Base-by-base conservation (phyloP, 2,888 invertebrate genomes). In the Opisthograptis luteolata region DNA sequence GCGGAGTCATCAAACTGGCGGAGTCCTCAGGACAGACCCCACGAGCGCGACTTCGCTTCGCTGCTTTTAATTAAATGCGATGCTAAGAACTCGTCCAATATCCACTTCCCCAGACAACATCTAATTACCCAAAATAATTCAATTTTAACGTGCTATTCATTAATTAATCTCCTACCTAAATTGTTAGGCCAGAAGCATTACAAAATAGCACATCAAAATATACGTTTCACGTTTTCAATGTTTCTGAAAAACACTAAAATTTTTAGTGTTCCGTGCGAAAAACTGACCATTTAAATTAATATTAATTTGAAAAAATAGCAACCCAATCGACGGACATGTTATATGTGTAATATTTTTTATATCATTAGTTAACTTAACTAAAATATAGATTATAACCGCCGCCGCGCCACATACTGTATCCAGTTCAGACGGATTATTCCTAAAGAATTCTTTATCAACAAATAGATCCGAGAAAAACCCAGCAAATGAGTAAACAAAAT, bases 1-100 rank as follows among this genome's bases (percentile, higher is more conserved):
- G 78, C 73, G 58, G 68, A 80, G 76, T 81, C 81, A 82, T 83
- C 75, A 74, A 75, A 70, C 73, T 67, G 70, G 69, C 69, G 69
- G 72, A 53, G 43, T 41, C 61, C 63, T 53, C 70, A 59, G 61
- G 64, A 66, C 66, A 64, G 66, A 66, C 35, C 68, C 66, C 70
- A 71, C 66, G 60, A 70, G 62, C 68, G 66, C 72, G 68, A 71
- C 69, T 69, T 61, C 44, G 34, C 39, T 43, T 50, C 43, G 35
- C 50, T 30, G 50, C 27, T 39, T 35, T 44, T 50, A 50, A 50
- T 50, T 50, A 35, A 50, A 44, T 24, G 32, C 55, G 54, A 64
- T 65, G 69, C 57, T 65, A 63, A 74, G 66, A 64, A 68, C 62
- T 68, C 65, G 55, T 64, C 65, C 65, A 57, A 63, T 66, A 71